Evolutionary conservation across 2,797 vertebrate species (phyloP).

Genomic region (Enteromius paludinosus): DNA sequence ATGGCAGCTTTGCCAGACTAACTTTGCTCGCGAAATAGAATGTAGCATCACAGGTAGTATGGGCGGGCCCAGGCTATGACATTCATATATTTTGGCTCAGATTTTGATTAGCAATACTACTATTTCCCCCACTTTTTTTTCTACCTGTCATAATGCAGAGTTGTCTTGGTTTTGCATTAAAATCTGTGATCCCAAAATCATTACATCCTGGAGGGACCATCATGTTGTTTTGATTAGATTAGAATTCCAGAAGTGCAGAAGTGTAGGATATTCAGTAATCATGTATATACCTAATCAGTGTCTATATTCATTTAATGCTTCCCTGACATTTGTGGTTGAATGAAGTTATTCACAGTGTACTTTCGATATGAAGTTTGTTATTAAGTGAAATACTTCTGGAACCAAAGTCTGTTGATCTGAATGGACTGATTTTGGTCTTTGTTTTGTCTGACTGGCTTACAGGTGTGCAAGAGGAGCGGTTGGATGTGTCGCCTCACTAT

Average conservation of each 20-base stretch:
- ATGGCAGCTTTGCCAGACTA: too few relatives aligned
- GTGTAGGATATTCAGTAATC: background rate
- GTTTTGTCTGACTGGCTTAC: slow-evolving; percentile 41
- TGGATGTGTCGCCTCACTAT: slow-evolving; percentile 75
- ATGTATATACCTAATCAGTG: background rate
- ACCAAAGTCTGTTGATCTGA: background rate
- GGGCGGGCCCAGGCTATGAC: too few relatives aligned
- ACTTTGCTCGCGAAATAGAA: too few relatives aligned
- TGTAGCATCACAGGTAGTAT: too few relatives aligned
- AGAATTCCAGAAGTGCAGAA: too few relatives aligned
- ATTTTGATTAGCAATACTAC: background rate
- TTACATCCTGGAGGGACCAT: background rate
- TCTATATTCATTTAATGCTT: background rate
- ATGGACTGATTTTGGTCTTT: background rate
- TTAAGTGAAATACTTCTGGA: background rate
- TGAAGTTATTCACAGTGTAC: background rate
- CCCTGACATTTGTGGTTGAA: background rate
- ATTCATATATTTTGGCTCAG: background rate
- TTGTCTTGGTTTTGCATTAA: background rate
- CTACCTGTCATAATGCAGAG: background rate
- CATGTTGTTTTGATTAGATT: background rate
- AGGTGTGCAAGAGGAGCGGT: slow-evolving; percentile 58
- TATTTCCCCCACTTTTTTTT: background rate
- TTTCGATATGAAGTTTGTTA: background rate
- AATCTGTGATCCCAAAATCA: background rate